Conservation (phyloP, 2,888 invertebrate genomes). For the Prenolepis imparis region DNA sequence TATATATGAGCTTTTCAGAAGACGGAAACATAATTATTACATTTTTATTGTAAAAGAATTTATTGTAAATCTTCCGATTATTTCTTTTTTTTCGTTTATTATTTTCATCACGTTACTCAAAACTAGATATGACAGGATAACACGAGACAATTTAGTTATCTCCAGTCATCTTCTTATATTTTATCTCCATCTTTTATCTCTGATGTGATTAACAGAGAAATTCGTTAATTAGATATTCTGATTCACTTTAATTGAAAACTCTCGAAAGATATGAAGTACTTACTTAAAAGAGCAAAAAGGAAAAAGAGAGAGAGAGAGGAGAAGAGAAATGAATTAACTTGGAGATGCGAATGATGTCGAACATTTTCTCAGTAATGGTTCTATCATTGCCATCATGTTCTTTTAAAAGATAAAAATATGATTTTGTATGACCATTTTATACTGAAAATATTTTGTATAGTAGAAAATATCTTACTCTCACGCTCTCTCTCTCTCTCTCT, state of each 20-base stretch:
- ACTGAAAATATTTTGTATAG: neutral
- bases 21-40: neutral
- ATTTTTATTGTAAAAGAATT: neutral
- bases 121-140: neutral
- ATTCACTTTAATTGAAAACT: constrained; percentile 50
- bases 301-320: neutral
- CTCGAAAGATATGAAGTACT: neutral
- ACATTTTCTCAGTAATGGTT: constrained; percentile 43
- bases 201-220: neutral
- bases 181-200: constrained; percentile 19
- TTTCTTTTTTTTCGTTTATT: neutral
- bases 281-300: neutral
- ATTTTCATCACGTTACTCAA: neutral
- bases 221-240: constrained; percentile 36
- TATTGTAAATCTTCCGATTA: neutral
- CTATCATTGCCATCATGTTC: constrained; percentile 16
- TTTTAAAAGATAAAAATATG: neutral
- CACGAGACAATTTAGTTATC: neutral
- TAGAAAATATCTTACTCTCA: neutral
- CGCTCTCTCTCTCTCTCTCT: neutral
- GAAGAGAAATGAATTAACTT: constrained; percentile 31
- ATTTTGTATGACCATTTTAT: neutral
- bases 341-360: constrained; percentile 32
- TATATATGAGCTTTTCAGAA: neutral
- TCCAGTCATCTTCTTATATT: constrained; percentile 1